A percentile compares a stretch with the other conserved stretches of the same genome.
Evolutionary conservation across 2,888 invertebrate genomes (phyloP).

Genomic region (Dasysyrphus tricinctus): DNA sequence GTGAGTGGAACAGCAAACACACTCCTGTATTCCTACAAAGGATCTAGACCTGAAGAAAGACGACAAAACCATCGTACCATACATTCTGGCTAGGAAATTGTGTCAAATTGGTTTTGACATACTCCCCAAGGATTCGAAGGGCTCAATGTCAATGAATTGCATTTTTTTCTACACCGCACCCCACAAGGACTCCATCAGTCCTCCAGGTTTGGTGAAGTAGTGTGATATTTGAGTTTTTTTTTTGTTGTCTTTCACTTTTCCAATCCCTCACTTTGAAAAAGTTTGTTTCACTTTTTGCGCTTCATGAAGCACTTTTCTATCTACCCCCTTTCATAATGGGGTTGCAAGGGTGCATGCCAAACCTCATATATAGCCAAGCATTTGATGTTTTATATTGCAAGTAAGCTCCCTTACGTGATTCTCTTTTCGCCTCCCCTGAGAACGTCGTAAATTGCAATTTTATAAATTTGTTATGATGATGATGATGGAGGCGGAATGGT

Average conservation of each 20-base stretch:
- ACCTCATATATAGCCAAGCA: slow-evolving; percentile 11
- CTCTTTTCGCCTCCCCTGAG: slow-evolving; percentile 47
- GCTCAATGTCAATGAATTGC: slow-evolving; percentile 73
- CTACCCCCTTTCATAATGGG: slow-evolving; percentile 23
- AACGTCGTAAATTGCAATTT: slow-evolving; percentile 72
- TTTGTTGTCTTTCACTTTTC: slow-evolving; percentile 9
- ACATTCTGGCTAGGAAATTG: slow-evolving; percentile 66
- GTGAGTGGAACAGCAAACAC: slow-evolving; percentile 21
- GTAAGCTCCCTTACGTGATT: slow-evolving; percentile 41
- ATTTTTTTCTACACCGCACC: slow-evolving; percentile 31
- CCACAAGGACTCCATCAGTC: slow-evolving; percentile 42
- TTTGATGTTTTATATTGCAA: slow-evolving; percentile 44
- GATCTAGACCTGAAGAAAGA: slow-evolving; percentile 43
- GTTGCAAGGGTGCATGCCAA: slow-evolving; percentile 59
- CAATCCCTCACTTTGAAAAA: slow-evolving; percentile 16
- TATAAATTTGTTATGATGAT: slow-evolving; percentile 74
- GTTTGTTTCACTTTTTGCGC: slow-evolving; percentile 63
- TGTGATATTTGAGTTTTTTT: slow-evolving; percentile 32
- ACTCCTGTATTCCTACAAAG: slow-evolving; percentile 5
- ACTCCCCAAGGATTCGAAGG: slow-evolving; percentile 70
- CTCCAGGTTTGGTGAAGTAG: slow-evolving; percentile 38
- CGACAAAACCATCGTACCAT: slow-evolving; percentile 58
- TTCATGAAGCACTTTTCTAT: slow-evolving; percentile 49
- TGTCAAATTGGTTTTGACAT: slow-evolving; percentile 75
- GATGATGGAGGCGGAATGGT: slow-evolving; percentile 42